Conservation (phyloP, 2,113 vertebrate species). For the Ariopsis seemanni region DNA sequence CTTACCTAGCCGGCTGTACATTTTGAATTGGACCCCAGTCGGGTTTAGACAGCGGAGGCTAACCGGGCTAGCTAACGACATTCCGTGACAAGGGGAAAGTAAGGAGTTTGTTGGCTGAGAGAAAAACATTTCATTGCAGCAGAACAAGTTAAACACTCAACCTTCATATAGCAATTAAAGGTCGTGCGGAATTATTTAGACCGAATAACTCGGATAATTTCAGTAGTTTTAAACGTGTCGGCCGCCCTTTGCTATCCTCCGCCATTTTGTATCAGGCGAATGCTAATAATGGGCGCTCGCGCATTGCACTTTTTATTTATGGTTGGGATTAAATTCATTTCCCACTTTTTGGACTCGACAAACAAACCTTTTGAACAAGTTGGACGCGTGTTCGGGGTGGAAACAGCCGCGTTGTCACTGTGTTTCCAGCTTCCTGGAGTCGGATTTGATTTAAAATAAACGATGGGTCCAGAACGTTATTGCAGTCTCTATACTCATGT, state of each 20-base stretch:
- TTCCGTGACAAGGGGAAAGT: slow-evolving; percentile 83
- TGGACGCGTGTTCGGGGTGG: slow-evolving; percentile 45
- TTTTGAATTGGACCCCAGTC: slow-evolving; percentile 36
- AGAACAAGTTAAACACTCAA: slow-evolving; percentile 59
- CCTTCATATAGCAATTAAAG: slow-evolving; percentile 50
- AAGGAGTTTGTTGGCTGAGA: slow-evolving; percentile 67
- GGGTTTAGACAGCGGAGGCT: slow-evolving; percentile 36
- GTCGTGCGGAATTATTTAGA: slow-evolving; percentile 62
- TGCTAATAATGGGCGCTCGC: slow-evolving; percentile 84
- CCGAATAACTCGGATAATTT: slow-evolving; percentile 73
- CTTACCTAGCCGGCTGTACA: slow-evolving; percentile 66
- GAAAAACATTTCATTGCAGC: slow-evolving; percentile 69
- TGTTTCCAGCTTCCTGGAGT: background rate
- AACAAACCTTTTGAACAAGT: slow-evolving; percentile 40
- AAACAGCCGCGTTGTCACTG: background rate
- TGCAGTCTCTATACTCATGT: slow-evolving; percentile 39
- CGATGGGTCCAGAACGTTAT: slow-evolving; percentile 70
- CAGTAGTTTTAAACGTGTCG: slow-evolving; percentile 79
- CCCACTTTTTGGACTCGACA: slow-evolving; percentile 49
- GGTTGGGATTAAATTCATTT: slow-evolving; percentile 65
- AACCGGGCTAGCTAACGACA: slow-evolving; percentile 64
- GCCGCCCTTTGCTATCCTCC: slow-evolving; percentile 80
- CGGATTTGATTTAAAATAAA: slow-evolving; percentile 49
- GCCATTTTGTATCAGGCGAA: slow-evolving; percentile 82
- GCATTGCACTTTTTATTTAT: slow-evolving; percentile 80